Evolutionary conservation across 37 sponge, comb jelly and placozoan species (phyloP).

Genomic region (Chondrilla cf. caribensis): DNA sequence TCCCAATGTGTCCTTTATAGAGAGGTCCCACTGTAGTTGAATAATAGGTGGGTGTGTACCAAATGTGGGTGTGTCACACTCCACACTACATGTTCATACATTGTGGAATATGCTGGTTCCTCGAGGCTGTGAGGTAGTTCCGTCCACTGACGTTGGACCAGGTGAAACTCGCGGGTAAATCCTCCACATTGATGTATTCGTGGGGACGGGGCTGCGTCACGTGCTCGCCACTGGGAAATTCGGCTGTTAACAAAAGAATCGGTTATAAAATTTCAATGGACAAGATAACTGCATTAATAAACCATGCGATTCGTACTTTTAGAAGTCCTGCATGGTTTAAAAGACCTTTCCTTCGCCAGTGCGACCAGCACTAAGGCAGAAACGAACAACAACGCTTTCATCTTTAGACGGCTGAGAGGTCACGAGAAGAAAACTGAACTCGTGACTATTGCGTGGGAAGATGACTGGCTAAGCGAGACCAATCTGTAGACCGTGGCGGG

Average conservation of each 20-base stretch:
- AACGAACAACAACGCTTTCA: not conserved
- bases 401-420: no score
- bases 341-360: not conserved
- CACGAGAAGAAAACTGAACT: no score
- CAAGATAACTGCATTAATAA: not conserved
- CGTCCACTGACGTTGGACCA: conserved; percentile 67
- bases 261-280: no score
- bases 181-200: conserved; percentile 43
- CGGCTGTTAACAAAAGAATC: conserved; percentile 40
- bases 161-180: conserved; percentile 64
- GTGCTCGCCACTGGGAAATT: conserved; percentile 47
- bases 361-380: not conserved
- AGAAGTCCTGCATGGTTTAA: conserved; percentile 11
- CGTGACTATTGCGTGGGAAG: no score
- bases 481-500: no score
- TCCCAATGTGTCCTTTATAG: no score
- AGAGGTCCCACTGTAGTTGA: no score
- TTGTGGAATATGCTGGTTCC: conserved; percentile 83
- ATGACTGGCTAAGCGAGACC: no score
- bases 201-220: conserved; percentile 66
- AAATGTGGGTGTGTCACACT: no score
- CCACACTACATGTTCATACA: no score
- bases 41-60: no score
- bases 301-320: conserved; percentile 31
- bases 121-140: conserved; percentile 77